Base-by-base conservation (phyloP, 37 sponge, comb jelly and placozoan species). In the Haliclona indistincta region DNA sequence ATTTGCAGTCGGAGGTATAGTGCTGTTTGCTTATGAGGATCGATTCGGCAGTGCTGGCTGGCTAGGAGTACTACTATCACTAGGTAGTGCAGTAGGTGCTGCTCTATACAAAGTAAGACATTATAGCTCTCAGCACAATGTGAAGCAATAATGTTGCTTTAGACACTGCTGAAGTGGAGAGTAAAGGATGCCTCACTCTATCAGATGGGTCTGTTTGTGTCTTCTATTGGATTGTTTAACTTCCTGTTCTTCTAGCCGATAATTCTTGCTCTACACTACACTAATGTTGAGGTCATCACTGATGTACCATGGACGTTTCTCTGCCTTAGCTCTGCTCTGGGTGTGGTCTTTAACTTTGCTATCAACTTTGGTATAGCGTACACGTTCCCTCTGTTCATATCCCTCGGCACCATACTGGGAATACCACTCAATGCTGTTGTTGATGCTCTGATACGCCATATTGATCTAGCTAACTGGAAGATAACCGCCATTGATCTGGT, bases 351-450 rank as follows among this genome's bases (percentile, higher is more conserved):
- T 56, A 91, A 95, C 45, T 95, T 95, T 55, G 60, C 75, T 56
- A 91, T 95, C 67, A 91, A 90, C 67, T 95, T 95, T 80, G 95
- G 95, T 1, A 91, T 95, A 61, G 93, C 93, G 11, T 95, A 83
- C 67, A 95, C 95, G 7, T 95, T 82, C 56, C 95, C 95, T 0
- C 73, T 95, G 20, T 95, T 95, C 67, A 95, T 95, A 54, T 95
- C 95, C 1, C 68, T 95, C 23, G 95, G 95, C 4, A 95, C 95
- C 26, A 63, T 95, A 2, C 68, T 95, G 39, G 95, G 95, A 0
- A 91, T 95, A 23, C 95, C 95, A 10, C 10, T 95, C 7, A 95
- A 88, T 91, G 95, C 95, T 8, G 2, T 88, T 0, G 43, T 90
- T 19, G 95, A 95, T 58, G 26, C 34, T 2, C 2, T 80, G 3